Conservation (phyloP, 92 coral and sea anemone species). For the Heliopora coerulea region DNA sequence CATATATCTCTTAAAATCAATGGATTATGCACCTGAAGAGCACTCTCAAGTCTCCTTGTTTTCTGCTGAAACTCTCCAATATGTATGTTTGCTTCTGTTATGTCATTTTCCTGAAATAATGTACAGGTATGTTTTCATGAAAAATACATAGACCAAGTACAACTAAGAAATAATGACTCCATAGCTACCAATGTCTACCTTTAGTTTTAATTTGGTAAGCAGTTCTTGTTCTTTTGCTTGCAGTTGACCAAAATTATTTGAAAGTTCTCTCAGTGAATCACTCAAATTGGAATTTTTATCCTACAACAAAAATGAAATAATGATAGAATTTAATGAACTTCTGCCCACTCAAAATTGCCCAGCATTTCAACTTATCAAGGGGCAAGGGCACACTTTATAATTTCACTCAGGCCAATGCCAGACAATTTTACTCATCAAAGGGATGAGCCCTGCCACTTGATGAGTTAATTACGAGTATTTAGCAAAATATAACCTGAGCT, state of each 20-base stretch:
- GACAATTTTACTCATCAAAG: no score
- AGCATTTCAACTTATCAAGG: no score
- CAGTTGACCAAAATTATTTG: conserved; percentile 91
- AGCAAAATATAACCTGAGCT: no score
- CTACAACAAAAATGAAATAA: conserved; percentile 36
- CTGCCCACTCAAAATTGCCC: no score
- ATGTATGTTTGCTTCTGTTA: conserved; percentile 86
- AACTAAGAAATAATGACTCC: no score
- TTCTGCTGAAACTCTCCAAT: conserved; percentile 90
- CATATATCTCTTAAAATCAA: background rate
- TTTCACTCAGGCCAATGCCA: no score
- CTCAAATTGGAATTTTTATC: conserved; percentile 84
- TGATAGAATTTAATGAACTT: no score
- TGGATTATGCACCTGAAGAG: conserved; percentile 69
- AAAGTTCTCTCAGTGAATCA: conserved; percentile 84
- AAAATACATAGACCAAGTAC: no score
- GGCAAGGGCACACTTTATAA: no score
- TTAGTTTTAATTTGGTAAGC: conserved; percentile 78
- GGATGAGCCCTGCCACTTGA: no score
- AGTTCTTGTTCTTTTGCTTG: conserved; percentile 99
- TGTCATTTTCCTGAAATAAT: conserved; percentile 78
- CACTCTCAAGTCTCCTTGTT: conserved; percentile 76
- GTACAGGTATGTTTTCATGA: background rate
- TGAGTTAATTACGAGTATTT: no score
- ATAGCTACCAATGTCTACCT: conserved; percentile 50